A percentile compares a stretch with the other conserved stretches of the same genome.
These are phyloP conservation scores for Meriones psammophilus DNA, from an alignment of 2,797 vertebrate genomes.

Conservation along the genomic window DNA sequence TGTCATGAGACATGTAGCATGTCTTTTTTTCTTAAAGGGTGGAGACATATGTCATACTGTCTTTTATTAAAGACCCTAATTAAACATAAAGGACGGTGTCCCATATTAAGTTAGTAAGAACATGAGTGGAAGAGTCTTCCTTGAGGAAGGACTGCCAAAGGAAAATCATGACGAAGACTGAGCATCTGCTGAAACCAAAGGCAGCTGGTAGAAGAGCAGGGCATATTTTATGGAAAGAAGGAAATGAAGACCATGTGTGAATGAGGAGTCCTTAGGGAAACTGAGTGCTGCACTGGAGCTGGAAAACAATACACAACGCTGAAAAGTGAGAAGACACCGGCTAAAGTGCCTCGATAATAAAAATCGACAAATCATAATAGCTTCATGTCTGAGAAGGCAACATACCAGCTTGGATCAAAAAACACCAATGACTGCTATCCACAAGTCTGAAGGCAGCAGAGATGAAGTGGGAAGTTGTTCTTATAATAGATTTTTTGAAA, in stretches of 20 bases:
- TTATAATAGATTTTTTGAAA: background rate
- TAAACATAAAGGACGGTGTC: background rate
- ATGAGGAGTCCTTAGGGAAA: background rate
- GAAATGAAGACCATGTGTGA: background rate
- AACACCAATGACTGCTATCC: rapidly evolving
- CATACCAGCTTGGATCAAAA: background rate
- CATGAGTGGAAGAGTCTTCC: background rate
- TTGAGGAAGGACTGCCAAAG: background rate
- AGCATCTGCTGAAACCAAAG: background rate
- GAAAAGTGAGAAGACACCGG: background rate
- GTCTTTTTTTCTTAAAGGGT: background rate
- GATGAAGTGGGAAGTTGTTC: background rate
- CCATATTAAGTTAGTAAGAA: background rate
- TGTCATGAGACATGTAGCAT: background rate
- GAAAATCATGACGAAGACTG: background rate
- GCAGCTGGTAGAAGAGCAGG: background rate
- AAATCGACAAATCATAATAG: background rate
- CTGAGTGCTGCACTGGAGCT: background rate
- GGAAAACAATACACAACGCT: background rate
- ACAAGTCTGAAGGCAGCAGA: background rate
- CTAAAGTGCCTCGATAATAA: background rate
- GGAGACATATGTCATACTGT: background rate
- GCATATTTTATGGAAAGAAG: background rate
- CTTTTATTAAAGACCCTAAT: background rate
- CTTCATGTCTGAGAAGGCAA: background rate